phyloP scores from a whole-genome alignment of 2,888 invertebrate genomes.

The Cantharis rufa region DNA sequence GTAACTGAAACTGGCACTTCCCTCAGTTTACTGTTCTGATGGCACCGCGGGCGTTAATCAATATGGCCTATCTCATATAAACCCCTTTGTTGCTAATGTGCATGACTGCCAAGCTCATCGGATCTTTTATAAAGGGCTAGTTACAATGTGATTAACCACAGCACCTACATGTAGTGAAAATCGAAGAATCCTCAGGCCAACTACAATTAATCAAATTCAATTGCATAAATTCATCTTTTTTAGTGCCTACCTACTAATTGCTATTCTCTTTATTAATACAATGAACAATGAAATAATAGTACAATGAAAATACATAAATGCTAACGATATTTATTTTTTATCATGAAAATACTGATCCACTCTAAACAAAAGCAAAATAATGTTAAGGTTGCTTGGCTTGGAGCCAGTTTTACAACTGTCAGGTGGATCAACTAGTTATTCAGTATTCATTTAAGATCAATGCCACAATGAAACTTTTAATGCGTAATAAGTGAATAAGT shows the following conservation, averaged over 20 bases:
- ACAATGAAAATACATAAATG: neutral
- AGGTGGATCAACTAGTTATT: neutral
- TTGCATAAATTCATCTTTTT: neutral
- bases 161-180: constrained; percentile 10
- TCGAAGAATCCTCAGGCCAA: constrained; percentile 15
- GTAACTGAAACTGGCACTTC: constrained; percentile 31
- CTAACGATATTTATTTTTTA: neutral
- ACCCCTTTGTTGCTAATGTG: constrained; percentile 32
- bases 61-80: constrained; percentile 32
- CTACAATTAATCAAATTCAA: constrained; percentile 10
- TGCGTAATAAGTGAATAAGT: no score
- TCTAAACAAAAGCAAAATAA: neutral
- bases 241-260: neutral
- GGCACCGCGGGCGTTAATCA: constrained; percentile 33
- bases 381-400: neutral
- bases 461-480: neutral
- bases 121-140: constrained; percentile 28
- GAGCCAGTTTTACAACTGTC: neutral
- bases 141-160: constrained; percentile 27
- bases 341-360: neutral
- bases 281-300: neutral
- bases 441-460: neutral
- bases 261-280: neutral
- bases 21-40: constrained; percentile 32
- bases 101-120: constrained; percentile 26